Evolutionary conservation across 2,797 vertebrate species (phyloP).

Genomic region (Enteromius argenteus): DNA sequence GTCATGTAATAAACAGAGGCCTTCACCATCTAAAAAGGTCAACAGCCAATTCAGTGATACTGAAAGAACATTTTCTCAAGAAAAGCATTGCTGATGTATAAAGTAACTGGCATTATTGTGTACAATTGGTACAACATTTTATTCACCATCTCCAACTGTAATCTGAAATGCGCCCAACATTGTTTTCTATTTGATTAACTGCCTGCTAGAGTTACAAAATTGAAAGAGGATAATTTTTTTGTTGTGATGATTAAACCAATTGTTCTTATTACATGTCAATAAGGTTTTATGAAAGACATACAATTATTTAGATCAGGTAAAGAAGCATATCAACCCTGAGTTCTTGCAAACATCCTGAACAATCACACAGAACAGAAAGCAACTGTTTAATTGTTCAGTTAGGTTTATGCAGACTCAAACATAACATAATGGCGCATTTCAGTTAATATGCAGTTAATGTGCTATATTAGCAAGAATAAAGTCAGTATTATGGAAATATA

Average conservation of each 20-base stretch:
- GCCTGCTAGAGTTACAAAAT: not conserved
- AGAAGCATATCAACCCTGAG: not conserved
- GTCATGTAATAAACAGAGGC: slow-evolving; percentile 2
- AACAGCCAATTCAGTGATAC: not conserved
- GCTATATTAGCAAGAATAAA: not conserved
- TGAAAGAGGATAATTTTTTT: not conserved
- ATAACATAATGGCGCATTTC: not conserved
- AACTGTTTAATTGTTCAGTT: not conserved
- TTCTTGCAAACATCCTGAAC: not conserved
- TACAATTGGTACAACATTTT: not conserved
- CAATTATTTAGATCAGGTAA: not conserved
- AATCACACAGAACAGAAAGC: not conserved
- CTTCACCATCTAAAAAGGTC: not conserved
- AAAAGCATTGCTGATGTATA: not conserved
- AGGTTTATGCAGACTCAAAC: not conserved
- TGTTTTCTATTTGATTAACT: not conserved
- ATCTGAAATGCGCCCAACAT: not conserved
- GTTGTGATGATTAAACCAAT: not conserved
- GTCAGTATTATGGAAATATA: not conserved
- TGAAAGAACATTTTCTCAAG: not conserved
- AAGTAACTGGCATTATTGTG: not conserved
- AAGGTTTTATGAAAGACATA: not conserved
- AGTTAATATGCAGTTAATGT: not conserved
- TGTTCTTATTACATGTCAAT: not conserved
- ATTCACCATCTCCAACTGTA: not conserved